Percentiles rank a stretch among this genome's conserved stretches.
phyloP scores from a whole-genome alignment of 2,797 vertebrate genomes.

The Coluber constrictor region DNA sequence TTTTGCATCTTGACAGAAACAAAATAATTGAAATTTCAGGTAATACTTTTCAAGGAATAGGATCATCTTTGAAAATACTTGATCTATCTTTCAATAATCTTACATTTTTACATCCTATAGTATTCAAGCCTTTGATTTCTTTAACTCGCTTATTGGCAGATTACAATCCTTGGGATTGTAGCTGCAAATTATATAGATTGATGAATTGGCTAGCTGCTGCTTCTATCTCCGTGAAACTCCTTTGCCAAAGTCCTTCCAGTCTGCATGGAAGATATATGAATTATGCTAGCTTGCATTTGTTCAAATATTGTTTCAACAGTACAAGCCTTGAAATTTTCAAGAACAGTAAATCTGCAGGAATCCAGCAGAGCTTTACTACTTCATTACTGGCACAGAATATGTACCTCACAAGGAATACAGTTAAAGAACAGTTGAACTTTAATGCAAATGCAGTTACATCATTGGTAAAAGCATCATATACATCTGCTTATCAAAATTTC shows the following conservation, averaged over 20 bases:
- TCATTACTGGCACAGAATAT: constrained; percentile 64
- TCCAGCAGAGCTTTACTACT: constrained; percentile 39
- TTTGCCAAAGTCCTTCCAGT: constrained; percentile 61
- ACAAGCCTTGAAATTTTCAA: constrained; percentile 36
- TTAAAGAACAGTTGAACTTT: constrained; percentile 41
- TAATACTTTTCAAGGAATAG: constrained; percentile 69
- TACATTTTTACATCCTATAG: constrained; percentile 69
- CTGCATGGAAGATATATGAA: constrained; percentile 65
- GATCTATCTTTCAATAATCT: constrained; percentile 77
- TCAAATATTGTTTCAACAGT: constrained; percentile 60
- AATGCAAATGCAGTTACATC: constrained; percentile 36
- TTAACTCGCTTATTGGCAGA: constrained; percentile 69
- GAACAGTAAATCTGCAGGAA: constrained; percentile 12
- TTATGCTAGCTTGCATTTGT: constrained; percentile 56
- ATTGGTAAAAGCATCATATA: constrained; percentile 45
- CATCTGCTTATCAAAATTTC: constrained; percentile 38
- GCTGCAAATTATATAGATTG: constrained; percentile 67
- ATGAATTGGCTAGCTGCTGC: constrained; percentile 67
- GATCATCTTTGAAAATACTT: constrained; percentile 70
- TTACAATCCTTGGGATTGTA: constrained; percentile 76
- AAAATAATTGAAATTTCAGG: constrained; percentile 64
- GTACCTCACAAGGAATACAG: background rate
- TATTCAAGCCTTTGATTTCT: constrained; percentile 71
- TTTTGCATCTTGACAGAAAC: constrained; percentile 70
- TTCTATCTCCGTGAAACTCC: constrained; percentile 66